These are phyloP conservation scores for Esox niger DNA, from an alignment of 2,113 vertebrate species.

Conservation along the genomic window DNA sequence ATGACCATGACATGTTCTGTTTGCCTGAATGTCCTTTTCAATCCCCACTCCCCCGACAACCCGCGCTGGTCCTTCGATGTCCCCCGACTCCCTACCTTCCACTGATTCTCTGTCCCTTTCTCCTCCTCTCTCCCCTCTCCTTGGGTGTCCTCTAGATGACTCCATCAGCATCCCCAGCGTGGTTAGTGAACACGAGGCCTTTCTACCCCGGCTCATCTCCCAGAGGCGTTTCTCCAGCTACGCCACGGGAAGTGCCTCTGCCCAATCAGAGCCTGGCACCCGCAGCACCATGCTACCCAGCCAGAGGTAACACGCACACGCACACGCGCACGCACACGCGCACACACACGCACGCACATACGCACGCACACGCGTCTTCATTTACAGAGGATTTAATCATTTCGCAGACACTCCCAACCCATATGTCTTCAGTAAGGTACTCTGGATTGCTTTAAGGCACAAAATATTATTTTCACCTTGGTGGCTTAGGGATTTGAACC, in stretches of 20 bases:
- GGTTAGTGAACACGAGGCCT: conserved; percentile 97
- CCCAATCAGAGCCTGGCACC: conserved; percentile 80
- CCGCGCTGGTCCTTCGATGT: no score
- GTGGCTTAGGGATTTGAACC: no score
- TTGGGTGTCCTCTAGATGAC: conserved; percentile 77
- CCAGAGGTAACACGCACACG: conserved; percentile 81
- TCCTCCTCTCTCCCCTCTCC: neutral
- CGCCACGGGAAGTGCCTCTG: conserved; percentile 81
- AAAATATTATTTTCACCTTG: no score
- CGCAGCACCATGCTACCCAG: conserved; percentile 88
- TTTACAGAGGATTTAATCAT: no score
- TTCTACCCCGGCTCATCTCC: conserved; percentile 83
- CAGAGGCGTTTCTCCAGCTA: conserved; percentile 96
- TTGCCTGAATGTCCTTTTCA: neutral
- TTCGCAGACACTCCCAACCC: no score
- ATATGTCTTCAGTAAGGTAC: no score
- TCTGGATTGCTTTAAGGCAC: no score
- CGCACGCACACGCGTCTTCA: neutral
- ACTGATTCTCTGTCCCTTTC: neutral
- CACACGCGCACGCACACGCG: conserved; percentile 1
- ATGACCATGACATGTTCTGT: no score
- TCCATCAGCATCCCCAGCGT: conserved; percentile 97
- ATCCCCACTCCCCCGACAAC: no score
- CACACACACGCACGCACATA: neutral
- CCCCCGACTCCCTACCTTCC: no score